phyloP scores from a whole-genome alignment of 2,113 vertebrate genomes.

The Nothocercus julius region DNA sequence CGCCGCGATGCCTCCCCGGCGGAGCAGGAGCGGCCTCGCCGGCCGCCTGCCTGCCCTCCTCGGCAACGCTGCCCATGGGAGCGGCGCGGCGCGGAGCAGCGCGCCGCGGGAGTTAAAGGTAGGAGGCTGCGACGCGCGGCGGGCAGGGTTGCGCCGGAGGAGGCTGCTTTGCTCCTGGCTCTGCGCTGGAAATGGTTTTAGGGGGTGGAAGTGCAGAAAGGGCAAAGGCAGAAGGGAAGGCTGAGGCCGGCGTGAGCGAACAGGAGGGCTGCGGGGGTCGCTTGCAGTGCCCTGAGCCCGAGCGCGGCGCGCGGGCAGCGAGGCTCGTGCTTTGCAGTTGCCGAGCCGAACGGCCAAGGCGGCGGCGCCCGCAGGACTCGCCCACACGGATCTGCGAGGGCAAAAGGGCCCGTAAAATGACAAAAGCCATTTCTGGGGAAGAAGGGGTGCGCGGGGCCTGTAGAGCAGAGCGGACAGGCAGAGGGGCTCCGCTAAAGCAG shows the following conservation, averaged over 20 bases:
- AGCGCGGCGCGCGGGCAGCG: accelerated
- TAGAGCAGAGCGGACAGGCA: accelerated
- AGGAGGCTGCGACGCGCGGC: background rate
- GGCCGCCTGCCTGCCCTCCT: background rate
- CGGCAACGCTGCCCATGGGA: background rate
- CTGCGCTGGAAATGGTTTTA: too few species aligned
- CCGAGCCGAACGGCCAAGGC: accelerated
- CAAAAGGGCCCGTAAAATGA: background rate
- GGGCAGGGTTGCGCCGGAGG: background rate
- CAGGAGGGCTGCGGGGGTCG: background rate
- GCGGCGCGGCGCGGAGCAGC: background rate
- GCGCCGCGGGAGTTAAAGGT: background rate
- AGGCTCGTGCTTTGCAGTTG: accelerated
- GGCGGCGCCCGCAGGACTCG: accelerated
- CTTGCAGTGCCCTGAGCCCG: background rate
- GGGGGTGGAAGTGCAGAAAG: accelerated
- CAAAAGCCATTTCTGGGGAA: background rate
- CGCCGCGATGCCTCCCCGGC: background rate
- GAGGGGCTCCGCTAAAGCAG: background rate
- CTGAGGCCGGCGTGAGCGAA: background rate
- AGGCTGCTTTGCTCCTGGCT: background rate
- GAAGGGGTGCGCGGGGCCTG: background rate
- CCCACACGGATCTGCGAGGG: accelerated
- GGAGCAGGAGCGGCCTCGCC: too few species aligned
- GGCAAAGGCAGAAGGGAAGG: background rate